Evolutionary conservation across 2,888 invertebrate species (phyloP).

Genomic region (Heliconius ismenius): DNA sequence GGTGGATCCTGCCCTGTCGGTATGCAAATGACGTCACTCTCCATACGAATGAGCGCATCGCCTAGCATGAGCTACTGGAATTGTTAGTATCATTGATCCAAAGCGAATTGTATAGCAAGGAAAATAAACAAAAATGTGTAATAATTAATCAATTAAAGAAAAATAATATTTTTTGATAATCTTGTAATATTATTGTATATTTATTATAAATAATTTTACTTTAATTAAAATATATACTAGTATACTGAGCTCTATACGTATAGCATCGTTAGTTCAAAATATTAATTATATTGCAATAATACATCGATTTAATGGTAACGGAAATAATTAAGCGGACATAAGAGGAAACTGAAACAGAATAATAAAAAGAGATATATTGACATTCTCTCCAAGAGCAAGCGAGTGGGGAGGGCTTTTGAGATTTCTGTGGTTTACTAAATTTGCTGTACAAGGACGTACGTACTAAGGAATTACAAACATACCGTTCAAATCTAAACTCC

Average conservation of each 20-base stretch:
- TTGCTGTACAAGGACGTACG: conserved; percentile 23
- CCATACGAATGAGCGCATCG: conserved; percentile 24
- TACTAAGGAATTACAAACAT: conserved; percentile 34
- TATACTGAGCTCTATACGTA: not conserved
- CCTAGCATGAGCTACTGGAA: conserved; percentile 14
- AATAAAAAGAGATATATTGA: not conserved
- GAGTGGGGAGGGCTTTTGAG: conserved; percentile 29
- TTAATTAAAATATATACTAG: not conserved
- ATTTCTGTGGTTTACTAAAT: conserved; percentile 27
- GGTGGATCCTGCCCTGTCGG: conserved; percentile 22
- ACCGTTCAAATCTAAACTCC: conserved; percentile 34
- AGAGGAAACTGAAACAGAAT: not conserved
- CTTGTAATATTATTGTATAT: no score
- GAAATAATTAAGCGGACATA: not conserved
- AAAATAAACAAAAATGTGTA: not conserved
- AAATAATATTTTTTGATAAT: no score
- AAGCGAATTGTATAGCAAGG: not conserved
- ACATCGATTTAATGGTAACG: not conserved
- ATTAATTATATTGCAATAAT: not conserved
- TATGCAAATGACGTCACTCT: conserved; percentile 31
- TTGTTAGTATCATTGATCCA: conserved; percentile 13
- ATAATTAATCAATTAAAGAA: no score
- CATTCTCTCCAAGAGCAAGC: conserved; percentile 17
- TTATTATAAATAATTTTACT: not conserved
- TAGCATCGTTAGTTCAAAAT: no score